Percentiles rank a stretch among this genome's conserved stretches.
Evolutionary conservation across 2,888 invertebrate genomes (phyloP).

Genomic region (Ecliptopera silaceata): DNA sequence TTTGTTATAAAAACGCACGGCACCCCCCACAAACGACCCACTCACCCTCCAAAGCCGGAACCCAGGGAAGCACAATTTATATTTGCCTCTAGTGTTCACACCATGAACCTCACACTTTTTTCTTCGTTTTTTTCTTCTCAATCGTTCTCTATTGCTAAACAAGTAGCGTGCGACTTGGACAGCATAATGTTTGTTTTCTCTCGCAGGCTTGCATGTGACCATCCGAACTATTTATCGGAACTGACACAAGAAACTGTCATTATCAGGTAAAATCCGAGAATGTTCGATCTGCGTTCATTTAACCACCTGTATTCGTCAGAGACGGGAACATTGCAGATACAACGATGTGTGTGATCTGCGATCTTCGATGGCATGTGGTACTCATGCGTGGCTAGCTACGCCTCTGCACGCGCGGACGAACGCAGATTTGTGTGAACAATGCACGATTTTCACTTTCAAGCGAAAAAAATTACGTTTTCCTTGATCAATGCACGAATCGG

Average conservation of each 20-base stretch:
- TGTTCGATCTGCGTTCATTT: slow-evolving; percentile 56
- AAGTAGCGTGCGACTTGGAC: slow-evolving; percentile 45
- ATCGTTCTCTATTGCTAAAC: not conserved
- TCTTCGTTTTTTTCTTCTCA: too few relatives aligned
- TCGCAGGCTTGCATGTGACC: slow-evolving; percentile 68
- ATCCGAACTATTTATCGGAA: slow-evolving; percentile 77
- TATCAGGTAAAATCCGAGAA: slow-evolving; percentile 67
- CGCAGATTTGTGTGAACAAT: slow-evolving; percentile 49
- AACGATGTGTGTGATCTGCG: slow-evolving; percentile 35
- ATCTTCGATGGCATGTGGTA: slow-evolving; percentile 47
- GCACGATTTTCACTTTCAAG: slow-evolving; percentile 75
- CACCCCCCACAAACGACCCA: too few relatives aligned
- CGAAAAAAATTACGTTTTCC: slow-evolving; percentile 36
- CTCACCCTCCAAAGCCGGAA: too few relatives aligned
- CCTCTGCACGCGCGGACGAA: slow-evolving; percentile 46
- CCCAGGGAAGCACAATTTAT: too few relatives aligned
- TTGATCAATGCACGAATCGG: slow-evolving; percentile 34
- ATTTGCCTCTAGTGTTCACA: too few relatives aligned
- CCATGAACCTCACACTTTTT: too few relatives aligned
- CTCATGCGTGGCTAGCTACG: slow-evolving; percentile 51
- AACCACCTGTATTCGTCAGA: slow-evolving; percentile 48
- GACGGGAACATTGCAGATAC: slow-evolving; percentile 48
- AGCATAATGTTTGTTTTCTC: slow-evolving; percentile 62
- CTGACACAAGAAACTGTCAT: slow-evolving; percentile 75
- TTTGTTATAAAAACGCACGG: too few relatives aligned